Evolutionary conservation across 92 coral and sea anemone species (phyloP), one percentile per base, ranked within the genome.

Genomic region (Palythoa grandiflora): DNA sequence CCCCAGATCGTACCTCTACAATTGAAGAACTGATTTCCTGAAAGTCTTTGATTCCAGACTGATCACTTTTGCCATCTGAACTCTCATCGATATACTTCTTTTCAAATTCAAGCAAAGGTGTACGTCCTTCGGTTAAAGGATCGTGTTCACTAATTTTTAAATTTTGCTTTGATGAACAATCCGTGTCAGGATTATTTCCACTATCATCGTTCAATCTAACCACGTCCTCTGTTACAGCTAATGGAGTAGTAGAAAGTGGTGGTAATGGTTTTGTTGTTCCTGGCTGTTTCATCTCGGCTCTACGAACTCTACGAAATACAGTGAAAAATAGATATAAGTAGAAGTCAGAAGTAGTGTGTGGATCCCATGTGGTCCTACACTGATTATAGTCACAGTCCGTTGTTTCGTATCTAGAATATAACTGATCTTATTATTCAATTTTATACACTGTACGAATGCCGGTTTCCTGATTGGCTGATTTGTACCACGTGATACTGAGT

Each of bases 241-340:
- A 20, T 12, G 85, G 10, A 35, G 39, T 48, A 53, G 39, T 65
- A 44, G 37, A 20, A n/a, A 15, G 17, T 47, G 75, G 38, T 44
- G n/a, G 20, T n/a, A 60, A 11, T 2, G 73, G 47, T 16, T 44
- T 36, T 44, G 38, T 40, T 21, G 86, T 10, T 20, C 4, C 75
- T 4, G 40, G 14, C 35, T 81, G 75, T 68, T 63, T 63, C 4
- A 65, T 65, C 75, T 81, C 75, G 35, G 63, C 28, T 50, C 86
- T 81, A 44, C 86, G 86, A 44, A 81, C 86, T 20, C 86, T 81
- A 65, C 40, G 35, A 81, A 44, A 17, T 40, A 78, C 55, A 12
- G 79, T 4, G 16, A 21, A 15, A 38, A 37, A 72, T 1, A 71
- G 2, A 14, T 44, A 44, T 44, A 44, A 44, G 7, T 8, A 44